These are phyloP conservation scores for Corythucha ciliata DNA, from an alignment of 2,888 invertebrate genomes.

Conservation along the genomic window DNA sequence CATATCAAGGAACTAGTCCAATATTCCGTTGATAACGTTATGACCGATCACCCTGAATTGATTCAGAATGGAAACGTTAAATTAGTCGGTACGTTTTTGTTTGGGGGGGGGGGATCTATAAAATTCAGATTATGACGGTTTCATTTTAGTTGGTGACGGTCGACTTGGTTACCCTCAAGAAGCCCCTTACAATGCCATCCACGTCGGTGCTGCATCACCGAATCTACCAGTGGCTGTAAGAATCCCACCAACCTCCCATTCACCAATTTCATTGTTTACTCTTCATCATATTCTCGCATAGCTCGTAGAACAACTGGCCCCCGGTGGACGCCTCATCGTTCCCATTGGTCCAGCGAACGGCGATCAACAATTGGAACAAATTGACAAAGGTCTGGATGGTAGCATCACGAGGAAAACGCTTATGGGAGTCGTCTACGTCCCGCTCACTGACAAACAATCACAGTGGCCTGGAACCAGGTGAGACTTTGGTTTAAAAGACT, in stretches of 20 bases:
- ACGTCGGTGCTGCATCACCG: slow-evolving; percentile 83
- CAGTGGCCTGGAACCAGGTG: slow-evolving; percentile 60
- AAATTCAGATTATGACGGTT: slow-evolving; percentile 5
- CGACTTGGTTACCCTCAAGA: slow-evolving; percentile 62
- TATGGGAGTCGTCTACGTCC: slow-evolving; percentile 96
- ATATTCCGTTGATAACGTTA: slow-evolving; percentile 65
- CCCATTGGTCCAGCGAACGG: slow-evolving; percentile 82
- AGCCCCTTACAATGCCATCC: slow-evolving; percentile 85
- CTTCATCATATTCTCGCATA: slow-evolving; percentile 39
- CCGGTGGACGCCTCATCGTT: slow-evolving; percentile 83
- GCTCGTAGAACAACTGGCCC: slow-evolving; percentile 78
- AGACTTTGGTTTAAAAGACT: no score
- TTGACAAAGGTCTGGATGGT: slow-evolving; percentile 81
- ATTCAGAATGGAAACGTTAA: slow-evolving; percentile 57
- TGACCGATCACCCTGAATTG: slow-evolving; percentile 59
- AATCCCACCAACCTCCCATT: slow-evolving; percentile 27
- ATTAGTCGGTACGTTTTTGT: slow-evolving; percentile 52
- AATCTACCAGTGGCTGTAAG: slow-evolving; percentile 62
- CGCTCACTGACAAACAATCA: slow-evolving; percentile 74
- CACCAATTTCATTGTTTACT: background rate
- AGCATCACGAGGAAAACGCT: slow-evolving; percentile 62
- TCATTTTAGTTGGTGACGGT: slow-evolving; percentile 71
- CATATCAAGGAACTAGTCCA: slow-evolving; percentile 76
- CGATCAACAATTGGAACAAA: slow-evolving; percentile 73
- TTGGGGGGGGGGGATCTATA: background rate